These are phyloP conservation scores for Altica lythri DNA, from an alignment of 2,888 invertebrate genomes.

Conservation along the genomic window DNA sequence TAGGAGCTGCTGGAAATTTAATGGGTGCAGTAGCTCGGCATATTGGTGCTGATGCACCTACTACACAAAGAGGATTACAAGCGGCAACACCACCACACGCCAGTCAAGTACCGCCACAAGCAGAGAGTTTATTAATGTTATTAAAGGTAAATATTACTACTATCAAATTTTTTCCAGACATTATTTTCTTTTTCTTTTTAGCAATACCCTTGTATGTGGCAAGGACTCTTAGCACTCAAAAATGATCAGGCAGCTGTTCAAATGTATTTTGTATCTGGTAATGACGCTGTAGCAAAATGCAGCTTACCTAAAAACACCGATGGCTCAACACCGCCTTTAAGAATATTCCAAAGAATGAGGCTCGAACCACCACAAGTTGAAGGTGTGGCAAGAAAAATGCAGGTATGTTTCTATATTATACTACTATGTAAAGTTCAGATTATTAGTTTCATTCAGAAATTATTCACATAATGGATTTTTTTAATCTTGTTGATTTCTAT, in stretches of 20 bases:
- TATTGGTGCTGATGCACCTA: conserved; percentile 60
- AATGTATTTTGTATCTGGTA: conserved; percentile 98
- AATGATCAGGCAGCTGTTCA: conserved; percentile 97
- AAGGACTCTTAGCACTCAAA: conserved; percentile 91
- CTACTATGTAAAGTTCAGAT: not conserved
- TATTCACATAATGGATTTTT: too few species aligned
- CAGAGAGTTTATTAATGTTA: conserved; percentile 80
- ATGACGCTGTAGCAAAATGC: conserved; percentile 84
- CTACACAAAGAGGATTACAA: conserved; percentile 61
- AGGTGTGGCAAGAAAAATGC: conserved; percentile 95
- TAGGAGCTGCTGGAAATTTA: conserved; percentile 56
- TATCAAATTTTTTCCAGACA: not conserved
- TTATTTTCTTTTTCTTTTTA: conserved; percentile 56
- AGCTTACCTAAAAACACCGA: conserved; percentile 86
- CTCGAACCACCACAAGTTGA: conserved; percentile 95
- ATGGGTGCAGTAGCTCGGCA: conserved; percentile 55
- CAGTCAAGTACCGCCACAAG: conserved; percentile 79
- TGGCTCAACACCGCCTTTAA: conserved; percentile 81
- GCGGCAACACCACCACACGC: conserved; percentile 72
- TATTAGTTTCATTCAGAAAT: not conserved
- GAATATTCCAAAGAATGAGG: conserved; percentile 97
- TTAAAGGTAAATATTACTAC: conserved; percentile 63
- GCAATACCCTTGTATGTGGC: conserved; percentile 98
- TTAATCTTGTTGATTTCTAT: not conserved
- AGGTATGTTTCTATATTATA: conserved; percentile 64